These are phyloP conservation scores for Apodemus sylvaticus DNA, from an alignment of 2,113 vertebrate genomes.

Conservation along the genomic window DNA sequence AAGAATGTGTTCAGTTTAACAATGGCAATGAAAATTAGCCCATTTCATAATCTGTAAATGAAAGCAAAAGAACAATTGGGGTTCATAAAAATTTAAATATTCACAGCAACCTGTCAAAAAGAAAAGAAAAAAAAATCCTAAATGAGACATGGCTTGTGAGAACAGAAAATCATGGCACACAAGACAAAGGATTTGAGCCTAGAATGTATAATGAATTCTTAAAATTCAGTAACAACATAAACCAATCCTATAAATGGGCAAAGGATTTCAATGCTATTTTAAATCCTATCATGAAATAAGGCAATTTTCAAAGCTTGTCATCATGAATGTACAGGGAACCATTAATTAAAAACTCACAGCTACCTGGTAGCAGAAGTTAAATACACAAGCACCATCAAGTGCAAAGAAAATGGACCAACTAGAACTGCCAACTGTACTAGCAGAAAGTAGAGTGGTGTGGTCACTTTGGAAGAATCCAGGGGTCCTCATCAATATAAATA, in stretches of 20 bases:
- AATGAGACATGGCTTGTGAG: neutral
- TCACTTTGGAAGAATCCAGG: neutral
- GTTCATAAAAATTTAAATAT: neutral
- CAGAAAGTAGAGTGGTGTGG: accelerated
- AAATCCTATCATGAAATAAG: neutral
- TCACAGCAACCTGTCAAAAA: neutral
- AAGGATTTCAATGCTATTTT: neutral
- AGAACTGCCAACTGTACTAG: neutral
- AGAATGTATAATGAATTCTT: neutral
- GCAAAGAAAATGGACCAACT: accelerated
- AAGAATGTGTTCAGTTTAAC: neutral
- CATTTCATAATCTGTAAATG: neutral
- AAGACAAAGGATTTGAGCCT: neutral
- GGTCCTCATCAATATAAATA: neutral
- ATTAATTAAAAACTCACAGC: too few relatives aligned
- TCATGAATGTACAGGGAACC: neutral
- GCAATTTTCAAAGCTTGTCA: neutral
- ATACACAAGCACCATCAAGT: accelerated
- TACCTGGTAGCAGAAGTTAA: neutral
- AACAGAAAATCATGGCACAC: neutral
- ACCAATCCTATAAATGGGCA: neutral
- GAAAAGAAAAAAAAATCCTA: neutral
- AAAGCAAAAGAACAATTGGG: neutral
- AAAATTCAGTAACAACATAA: neutral
- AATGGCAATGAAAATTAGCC: neutral